Evolutionary conservation across 2,888 invertebrate species (phyloP).

Genomic region (Ormyrus thymus): DNA sequence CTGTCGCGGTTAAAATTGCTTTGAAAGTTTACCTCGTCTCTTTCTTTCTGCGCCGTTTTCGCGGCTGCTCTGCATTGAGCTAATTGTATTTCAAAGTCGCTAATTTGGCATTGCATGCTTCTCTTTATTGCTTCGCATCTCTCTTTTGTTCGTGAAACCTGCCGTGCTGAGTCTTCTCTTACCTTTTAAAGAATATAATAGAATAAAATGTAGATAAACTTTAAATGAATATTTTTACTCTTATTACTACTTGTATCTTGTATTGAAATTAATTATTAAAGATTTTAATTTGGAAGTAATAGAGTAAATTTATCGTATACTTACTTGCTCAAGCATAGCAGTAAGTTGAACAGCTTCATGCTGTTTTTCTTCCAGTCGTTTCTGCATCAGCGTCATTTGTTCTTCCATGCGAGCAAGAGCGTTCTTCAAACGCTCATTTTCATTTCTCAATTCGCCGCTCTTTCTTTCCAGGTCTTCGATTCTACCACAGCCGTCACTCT

Average conservation of each 20-base stretch:
- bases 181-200: slow-evolving; percentile 71
- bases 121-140: slow-evolving; percentile 80
- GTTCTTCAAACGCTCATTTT: slow-evolving; percentile 75
- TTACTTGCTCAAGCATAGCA: slow-evolving; percentile 78
- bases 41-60: slow-evolving; percentile 81
- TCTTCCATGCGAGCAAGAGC: slow-evolving; percentile 79
- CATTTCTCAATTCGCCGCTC: slow-evolving; percentile 76
- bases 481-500: slow-evolving; percentile 57
- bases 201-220: neutral
- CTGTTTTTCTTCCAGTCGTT: slow-evolving; percentile 81
- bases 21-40: slow-evolving; percentile 77
- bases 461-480: slow-evolving; percentile 74
- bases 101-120: slow-evolving; percentile 81
- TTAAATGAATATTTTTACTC: neutral
- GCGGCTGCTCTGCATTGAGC: slow-evolving; percentile 81
- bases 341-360: slow-evolving; percentile 82
- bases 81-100: slow-evolving; percentile 82
- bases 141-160: slow-evolving; percentile 81
- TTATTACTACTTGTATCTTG: neutral
- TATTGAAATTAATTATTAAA: no score
- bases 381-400: slow-evolving; percentile 78
- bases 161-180: slow-evolving; percentile 82
- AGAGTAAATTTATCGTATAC: no score
- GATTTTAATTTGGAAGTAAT: no score
- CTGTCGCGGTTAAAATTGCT: neutral